Evolutionary conservation across 2,113 vertebrate genomes (phyloP).

Genomic region (Takifugu flavidus): DNA sequence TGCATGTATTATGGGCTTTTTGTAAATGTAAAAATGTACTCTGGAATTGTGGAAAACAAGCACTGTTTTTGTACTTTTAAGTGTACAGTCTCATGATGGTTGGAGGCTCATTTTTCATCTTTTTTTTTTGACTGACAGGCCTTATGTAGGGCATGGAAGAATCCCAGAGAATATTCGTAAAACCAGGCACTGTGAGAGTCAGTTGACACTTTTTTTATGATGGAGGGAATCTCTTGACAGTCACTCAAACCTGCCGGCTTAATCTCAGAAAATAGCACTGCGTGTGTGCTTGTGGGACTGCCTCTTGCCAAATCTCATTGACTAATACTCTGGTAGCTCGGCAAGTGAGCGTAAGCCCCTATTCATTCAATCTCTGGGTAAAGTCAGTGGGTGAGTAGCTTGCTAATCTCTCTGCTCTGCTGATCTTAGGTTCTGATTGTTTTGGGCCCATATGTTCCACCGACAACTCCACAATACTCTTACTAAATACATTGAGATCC

Average conservation of each 20-base stretch:
- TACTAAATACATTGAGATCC: not conserved
- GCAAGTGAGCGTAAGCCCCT: slow-evolving; percentile 29
- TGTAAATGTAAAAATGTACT: too few relatives aligned
- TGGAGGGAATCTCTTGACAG: slow-evolving; percentile 49
- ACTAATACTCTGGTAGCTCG: slow-evolving; percentile 53
- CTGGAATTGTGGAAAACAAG: too few relatives aligned
- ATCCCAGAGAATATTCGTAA: slow-evolving; percentile 31
- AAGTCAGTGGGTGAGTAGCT: slow-evolving; percentile 48
- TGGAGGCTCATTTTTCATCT: slow-evolving; percentile 11
- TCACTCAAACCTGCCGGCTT: slow-evolving; percentile 49
- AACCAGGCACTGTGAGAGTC: slow-evolving; percentile 17
- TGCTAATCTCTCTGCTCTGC: slow-evolving; percentile 49
- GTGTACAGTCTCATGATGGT: slow-evolving; percentile 28
- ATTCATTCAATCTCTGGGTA: slow-evolving; percentile 40
- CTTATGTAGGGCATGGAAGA: slow-evolving; percentile 43
- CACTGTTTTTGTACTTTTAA: slow-evolving; percentile 8
- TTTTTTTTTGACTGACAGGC: not conserved
- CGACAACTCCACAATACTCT: not conserved
- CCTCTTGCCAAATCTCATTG: slow-evolving; percentile 40
- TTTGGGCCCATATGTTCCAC: slow-evolving; percentile 34
- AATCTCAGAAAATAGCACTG: slow-evolving; percentile 40
- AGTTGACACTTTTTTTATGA: slow-evolving; percentile 47
- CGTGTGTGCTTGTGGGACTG: slow-evolving; percentile 17
- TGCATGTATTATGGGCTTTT: too few relatives aligned
- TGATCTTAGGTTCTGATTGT: slow-evolving; percentile 56